Percentiles rank a stretch among this genome's conserved stretches.
Conservation (phyloP, 2,888 invertebrate genomes). For the Microplitis manilae region DNA sequence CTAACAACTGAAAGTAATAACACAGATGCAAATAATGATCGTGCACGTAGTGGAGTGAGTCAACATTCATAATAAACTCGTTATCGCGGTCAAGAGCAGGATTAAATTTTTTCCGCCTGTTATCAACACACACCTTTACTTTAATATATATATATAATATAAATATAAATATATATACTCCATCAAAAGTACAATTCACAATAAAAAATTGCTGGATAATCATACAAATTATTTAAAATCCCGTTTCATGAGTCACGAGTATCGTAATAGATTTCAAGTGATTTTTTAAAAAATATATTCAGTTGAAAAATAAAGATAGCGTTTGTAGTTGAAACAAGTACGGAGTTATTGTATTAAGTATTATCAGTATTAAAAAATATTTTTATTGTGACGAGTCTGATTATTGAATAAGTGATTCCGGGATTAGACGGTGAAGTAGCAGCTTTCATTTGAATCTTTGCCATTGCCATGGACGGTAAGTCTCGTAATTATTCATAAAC, state of each 20-base stretch:
- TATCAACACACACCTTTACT: not conserved
- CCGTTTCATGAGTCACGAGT: no score
- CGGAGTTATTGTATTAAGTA: not conserved
- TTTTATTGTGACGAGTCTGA: not conserved
- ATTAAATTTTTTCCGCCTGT: not conserved
- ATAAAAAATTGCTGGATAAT: not conserved
- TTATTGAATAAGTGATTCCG: not conserved
- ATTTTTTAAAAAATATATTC: not conserved
- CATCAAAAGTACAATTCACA: not conserved
- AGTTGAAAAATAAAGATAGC: not conserved
- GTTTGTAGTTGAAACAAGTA: not conserved
- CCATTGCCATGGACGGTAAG: not conserved
- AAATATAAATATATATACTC: not conserved
- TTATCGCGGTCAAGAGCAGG: conserved; percentile 30
- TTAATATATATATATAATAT: not conserved
- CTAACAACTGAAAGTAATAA: not conserved
- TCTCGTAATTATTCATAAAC: not conserved
- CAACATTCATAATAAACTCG: conserved; percentile 15
- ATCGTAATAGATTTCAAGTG: no score
- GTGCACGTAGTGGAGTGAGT: conserved; percentile 8
- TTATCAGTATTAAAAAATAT: not conserved
- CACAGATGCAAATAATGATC: conserved; percentile 21
- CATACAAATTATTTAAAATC: not conserved
- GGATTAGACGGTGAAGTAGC: not conserved
- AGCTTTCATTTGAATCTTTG: not conserved